Evolutionary conservation across 2,888 invertebrate species (phyloP).

Genomic region (Anarsia innoxiella): DNA sequence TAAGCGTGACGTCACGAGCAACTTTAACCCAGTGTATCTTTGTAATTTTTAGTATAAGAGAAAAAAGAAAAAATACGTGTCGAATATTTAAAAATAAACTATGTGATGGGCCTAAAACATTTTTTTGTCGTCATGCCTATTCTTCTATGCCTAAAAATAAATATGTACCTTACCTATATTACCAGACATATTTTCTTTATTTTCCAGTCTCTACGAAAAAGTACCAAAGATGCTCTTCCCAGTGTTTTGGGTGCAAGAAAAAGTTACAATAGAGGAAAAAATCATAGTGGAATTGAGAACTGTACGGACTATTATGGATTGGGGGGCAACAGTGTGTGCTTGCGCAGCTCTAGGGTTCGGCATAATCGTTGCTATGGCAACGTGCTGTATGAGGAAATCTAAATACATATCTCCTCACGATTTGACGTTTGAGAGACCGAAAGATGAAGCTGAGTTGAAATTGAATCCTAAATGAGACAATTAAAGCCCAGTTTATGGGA

Average conservation of each 20-base stretch:
- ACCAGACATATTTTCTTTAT: not conserved
- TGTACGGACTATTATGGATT: constrained; percentile 48
- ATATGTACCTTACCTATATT: too few species aligned
- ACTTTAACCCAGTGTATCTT: too few species aligned
- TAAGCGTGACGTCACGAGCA: too few species aligned
- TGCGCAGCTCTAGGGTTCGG: constrained; percentile 67
- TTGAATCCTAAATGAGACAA: constrained; percentile 32
- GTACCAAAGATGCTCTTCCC: constrained; percentile 83
- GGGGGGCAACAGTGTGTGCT: constrained; percentile 54
- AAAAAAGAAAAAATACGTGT: too few species aligned
- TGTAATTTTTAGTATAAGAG: too few species aligned
- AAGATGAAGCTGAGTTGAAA: constrained; percentile 54
- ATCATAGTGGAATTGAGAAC: constrained; percentile 70
- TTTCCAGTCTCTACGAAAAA: constrained; percentile 76
- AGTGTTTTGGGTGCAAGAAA: constrained; percentile 86
- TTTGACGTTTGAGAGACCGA: constrained; percentile 32
- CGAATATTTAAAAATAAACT: too few species aligned
- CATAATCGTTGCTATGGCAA: constrained; percentile 54
- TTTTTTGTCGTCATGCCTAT: too few species aligned
- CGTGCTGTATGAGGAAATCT: constrained; percentile 30
- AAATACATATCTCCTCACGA: constrained; percentile 37
- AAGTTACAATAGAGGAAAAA: constrained; percentile 74
- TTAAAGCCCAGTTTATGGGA: not conserved
- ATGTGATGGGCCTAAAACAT: too few species aligned
- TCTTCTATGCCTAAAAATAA: too few species aligned